phyloP scores from a whole-genome alignment of 30 jellyfish, hydroid and myxozoan genomes.

The Catostylus mosaicus region DNA sequence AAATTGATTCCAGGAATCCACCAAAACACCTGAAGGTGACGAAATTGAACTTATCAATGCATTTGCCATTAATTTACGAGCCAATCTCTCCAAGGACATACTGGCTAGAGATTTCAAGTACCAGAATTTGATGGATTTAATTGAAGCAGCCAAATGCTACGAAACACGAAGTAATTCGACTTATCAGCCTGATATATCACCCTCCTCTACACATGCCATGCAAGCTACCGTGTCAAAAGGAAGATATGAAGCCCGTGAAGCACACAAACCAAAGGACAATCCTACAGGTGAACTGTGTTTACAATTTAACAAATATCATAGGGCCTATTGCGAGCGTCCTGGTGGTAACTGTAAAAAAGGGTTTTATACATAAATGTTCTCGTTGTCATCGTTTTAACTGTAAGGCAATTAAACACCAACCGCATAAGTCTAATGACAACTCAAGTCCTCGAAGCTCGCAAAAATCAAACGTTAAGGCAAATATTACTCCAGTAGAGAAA shows the following conservation, averaged over 20 bases:
- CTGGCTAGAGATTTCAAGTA: background rate
- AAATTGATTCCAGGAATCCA: no score
- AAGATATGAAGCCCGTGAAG: background rate
- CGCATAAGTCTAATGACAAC: background rate
- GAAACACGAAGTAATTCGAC: background rate
- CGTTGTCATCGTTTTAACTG: no score
- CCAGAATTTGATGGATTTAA: background rate
- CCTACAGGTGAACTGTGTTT: slow-evolving; percentile 4
- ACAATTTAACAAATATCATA: background rate
- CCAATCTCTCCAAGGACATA: background rate
- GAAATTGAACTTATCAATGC: no score
- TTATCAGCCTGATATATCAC: background rate
- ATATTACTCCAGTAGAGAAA: background rate
- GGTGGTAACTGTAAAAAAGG: slow-evolving; percentile 1
- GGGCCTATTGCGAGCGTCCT: slow-evolving; percentile 23
- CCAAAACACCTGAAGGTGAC: no score
- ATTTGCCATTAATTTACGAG: no score
- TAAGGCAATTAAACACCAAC: no score
- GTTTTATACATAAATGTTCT: slow-evolving; percentile 17
- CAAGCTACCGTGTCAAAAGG: background rate
- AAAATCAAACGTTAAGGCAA: background rate
- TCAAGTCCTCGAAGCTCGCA: background rate
- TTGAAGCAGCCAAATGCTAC: background rate
- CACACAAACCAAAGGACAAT: background rate
- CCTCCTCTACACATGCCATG: background rate